These are phyloP conservation scores for Diplodus sargus DNA, from an alignment of 2,797 vertebrate genomes.

Conservation along the genomic window DNA sequence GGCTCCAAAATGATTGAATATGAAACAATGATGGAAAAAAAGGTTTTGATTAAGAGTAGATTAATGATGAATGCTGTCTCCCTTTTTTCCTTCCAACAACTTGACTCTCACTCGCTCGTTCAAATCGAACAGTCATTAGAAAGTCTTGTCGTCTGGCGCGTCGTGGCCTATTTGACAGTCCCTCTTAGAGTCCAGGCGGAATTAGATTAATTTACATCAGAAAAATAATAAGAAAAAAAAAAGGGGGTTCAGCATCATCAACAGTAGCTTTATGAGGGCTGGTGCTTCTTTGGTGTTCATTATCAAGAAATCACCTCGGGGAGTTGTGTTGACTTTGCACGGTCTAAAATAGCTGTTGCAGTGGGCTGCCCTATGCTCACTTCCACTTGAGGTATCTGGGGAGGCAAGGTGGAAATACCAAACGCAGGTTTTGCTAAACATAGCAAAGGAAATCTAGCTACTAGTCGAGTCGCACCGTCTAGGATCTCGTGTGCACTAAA, in stretches of 20 bases:
- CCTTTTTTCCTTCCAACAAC: not conserved
- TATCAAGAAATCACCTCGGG: slow-evolving; percentile 85
- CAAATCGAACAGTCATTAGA: slow-evolving; percentile 59
- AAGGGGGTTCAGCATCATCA: slow-evolving; percentile 82
- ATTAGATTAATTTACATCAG: slow-evolving; percentile 85
- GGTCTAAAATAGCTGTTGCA: slow-evolving; percentile 83
- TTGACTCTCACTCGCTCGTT: slow-evolving; percentile 36
- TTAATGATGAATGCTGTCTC: slow-evolving; percentile 6
- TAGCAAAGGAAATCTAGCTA: slow-evolving; percentile 59
- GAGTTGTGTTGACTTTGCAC: slow-evolving; percentile 84
- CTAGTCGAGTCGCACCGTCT: slow-evolving; percentile 42
- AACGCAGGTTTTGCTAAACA: slow-evolving; percentile 62
- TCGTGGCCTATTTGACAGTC: slow-evolving; percentile 78
- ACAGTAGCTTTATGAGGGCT: slow-evolving; percentile 81
- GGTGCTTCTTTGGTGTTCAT: slow-evolving; percentile 87
- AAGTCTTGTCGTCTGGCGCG: slow-evolving; percentile 69
- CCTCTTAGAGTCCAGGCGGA: slow-evolving; percentile 78
- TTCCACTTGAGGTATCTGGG: slow-evolving; percentile 62
- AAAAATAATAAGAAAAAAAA: slow-evolving; percentile 58
- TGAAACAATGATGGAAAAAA: not conserved
- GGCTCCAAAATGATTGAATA: slow-evolving; percentile 11
- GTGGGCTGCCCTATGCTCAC: slow-evolving; percentile 68
- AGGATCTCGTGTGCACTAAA: slow-evolving; percentile 35
- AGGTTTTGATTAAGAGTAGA: slow-evolving; percentile 2
- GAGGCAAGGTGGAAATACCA: slow-evolving; percentile 73